These are phyloP conservation scores for Andrena hattorfiana DNA, from an alignment of 2,888 invertebrate species.

Conservation along the genomic window DNA sequence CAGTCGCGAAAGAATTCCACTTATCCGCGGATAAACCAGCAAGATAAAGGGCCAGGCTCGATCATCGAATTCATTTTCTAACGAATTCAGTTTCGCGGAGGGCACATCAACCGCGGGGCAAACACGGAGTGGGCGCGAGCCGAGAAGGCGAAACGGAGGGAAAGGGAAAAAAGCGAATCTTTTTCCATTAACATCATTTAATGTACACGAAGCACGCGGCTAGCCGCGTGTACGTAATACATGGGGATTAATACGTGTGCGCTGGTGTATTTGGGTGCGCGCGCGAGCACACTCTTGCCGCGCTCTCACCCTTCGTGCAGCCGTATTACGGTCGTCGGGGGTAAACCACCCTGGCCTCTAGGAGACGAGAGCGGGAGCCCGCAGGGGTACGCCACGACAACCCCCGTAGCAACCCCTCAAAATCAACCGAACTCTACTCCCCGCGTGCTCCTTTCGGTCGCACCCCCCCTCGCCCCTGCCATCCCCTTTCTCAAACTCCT, in stretches of 20 bases:
- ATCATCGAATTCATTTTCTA: conserved; percentile 32
- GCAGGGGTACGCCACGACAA: conserved; percentile 84
- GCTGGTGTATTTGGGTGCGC: background rate
- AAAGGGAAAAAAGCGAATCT: conserved; percentile 44
- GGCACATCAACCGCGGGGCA: conserved; percentile 41
- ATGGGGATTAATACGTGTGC: conserved; percentile 20
- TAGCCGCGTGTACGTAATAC: conserved; percentile 68
- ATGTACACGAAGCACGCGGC: conserved; percentile 67
- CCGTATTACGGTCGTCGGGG: conserved; percentile 80
- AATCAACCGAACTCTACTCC: conserved; percentile 82
- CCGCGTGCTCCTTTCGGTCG: conserved; percentile 52
- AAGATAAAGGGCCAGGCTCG: background rate
- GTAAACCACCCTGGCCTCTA: conserved; percentile 77
- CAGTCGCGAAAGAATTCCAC: no score
- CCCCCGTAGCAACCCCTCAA: conserved; percentile 85
- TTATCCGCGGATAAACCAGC: background rate
- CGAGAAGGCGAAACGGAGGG: background rate
- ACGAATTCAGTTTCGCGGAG: conserved; percentile 28
- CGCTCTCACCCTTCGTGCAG: conserved; percentile 74
- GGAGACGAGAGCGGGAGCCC: conserved; percentile 80
- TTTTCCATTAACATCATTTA: conserved; percentile 61
- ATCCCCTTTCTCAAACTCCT: conserved; percentile 84
- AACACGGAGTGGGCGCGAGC: conserved; percentile 6
- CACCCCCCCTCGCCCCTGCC: conserved; percentile 75
- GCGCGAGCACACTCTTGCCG: conserved; percentile 26